phyloP scores from a whole-genome alignment of 1,140 invertebrate species.

The Drosophila lacertosa region DNA sequence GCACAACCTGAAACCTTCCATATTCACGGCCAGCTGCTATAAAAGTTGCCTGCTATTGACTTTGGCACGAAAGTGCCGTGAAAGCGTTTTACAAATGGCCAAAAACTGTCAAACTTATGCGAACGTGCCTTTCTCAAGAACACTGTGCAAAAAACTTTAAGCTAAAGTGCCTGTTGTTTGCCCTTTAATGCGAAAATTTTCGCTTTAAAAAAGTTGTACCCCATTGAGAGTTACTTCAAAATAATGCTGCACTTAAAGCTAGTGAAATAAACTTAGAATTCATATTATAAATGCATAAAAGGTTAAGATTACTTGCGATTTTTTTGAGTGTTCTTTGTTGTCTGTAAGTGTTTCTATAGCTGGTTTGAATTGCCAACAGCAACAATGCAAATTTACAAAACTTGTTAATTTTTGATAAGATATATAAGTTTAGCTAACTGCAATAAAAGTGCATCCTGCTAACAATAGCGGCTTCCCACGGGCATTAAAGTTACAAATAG shows the following conservation, averaged over 20 bases:
- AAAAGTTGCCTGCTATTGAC: conserved; percentile 50
- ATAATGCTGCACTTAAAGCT: too few species aligned
- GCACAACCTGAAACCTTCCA: conserved; percentile 1
- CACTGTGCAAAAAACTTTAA: background rate
- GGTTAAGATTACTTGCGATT: too few species aligned
- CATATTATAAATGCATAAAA: too few species aligned
- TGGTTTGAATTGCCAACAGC: conserved; percentile 23
- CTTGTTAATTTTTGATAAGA: conserved; percentile 78
- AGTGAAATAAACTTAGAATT: too few species aligned
- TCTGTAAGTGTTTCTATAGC: conserved; percentile 7
- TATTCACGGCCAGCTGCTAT: conserved; percentile 18
- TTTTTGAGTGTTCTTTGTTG: conserved; percentile 4
- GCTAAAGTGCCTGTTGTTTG: background rate
- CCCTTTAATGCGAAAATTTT: too few species aligned
- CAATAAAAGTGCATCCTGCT: conserved; percentile 58
- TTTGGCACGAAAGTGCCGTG: conserved; percentile 47
- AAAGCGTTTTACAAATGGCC: conserved; percentile 59
- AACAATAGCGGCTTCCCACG: conserved; percentile 8
- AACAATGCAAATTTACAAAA: conserved; percentile 64
- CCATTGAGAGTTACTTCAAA: too few species aligned
- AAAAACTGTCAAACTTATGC: conserved; percentile 49
- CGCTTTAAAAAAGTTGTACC: too few species aligned
- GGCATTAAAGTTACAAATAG: background rate
- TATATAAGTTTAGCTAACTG: conserved; percentile 63
- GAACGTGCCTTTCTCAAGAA: conserved; percentile 40